A percentile compares a stretch with the other conserved stretches of the same genome.
Conservation (phyloP, 2,113 vertebrate genomes). For the Mormyrus lacerda region DNA sequence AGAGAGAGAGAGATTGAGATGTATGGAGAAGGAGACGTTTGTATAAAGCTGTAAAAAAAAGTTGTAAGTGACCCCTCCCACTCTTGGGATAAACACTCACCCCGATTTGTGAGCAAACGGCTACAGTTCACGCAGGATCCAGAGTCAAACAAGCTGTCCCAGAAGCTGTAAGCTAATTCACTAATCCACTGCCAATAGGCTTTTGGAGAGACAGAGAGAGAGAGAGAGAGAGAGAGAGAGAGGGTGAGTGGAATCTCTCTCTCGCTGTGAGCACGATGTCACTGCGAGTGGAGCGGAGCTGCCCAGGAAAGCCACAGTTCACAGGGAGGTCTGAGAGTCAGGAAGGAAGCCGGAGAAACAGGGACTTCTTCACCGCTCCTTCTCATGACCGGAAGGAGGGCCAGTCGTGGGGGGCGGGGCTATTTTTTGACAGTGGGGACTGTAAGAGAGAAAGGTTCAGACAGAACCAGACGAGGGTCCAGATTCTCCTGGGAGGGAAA, state of each 20-base stretch:
- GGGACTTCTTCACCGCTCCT: conserved; percentile 33
- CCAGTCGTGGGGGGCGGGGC: conserved; percentile 11
- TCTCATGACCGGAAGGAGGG: conserved; percentile 27
- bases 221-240: conserved; percentile 6
- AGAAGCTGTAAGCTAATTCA: conserved; percentile 51
- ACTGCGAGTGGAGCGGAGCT: conserved; percentile 49
- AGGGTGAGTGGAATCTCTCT: conserved; percentile 34
- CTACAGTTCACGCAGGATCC: conserved; percentile 8
- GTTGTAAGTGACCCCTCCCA: not conserved
- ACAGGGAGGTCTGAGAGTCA: conserved; percentile 60
- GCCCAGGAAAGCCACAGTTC: conserved; percentile 51
- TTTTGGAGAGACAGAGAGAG: conserved; percentile 35
- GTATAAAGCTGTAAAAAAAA: not conserved
- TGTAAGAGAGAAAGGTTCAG: conserved; percentile 22
- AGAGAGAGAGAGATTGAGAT: not conserved
- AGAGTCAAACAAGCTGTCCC: conserved; percentile 54
- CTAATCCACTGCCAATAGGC: conserved; percentile 59
- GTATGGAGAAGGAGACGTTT: not conserved
- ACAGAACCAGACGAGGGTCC: conserved; percentile 31
- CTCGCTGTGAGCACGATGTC: conserved; percentile 43
- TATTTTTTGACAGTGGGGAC: not conserved
- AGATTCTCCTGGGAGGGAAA: conserved; percentile 30
- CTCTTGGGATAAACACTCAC: not conserved
- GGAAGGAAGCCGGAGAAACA: conserved; percentile 47
- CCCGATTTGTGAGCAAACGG: conserved; percentile 8